These are phyloP conservation scores for Scytalopus superciliaris DNA, from an alignment of 2,113 vertebrate genomes.

Conservation along the genomic window DNA sequence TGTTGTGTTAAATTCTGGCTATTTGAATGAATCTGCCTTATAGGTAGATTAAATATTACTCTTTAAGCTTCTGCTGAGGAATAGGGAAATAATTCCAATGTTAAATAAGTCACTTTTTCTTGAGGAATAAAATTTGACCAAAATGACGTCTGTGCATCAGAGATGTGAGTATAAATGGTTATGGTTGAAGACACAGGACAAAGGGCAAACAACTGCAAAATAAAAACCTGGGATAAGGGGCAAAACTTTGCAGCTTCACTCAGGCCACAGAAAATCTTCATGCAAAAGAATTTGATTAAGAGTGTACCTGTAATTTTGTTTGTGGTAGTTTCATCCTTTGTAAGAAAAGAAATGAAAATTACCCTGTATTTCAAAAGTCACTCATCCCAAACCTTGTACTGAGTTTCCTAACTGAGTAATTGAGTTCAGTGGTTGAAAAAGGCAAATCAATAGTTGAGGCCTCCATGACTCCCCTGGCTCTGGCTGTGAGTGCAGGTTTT, in stretches of 20 bases:
- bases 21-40: not conserved
- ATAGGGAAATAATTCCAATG: not conserved
- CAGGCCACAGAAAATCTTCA: not conserved
- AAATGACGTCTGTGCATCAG: not conserved
- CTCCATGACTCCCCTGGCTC: not conserved
- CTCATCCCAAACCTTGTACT: not conserved
- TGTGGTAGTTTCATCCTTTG: not conserved
- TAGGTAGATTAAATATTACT: not conserved
- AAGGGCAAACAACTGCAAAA: not conserved
- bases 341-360: not conserved
- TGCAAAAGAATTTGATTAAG: not conserved
- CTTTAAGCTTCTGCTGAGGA: not conserved
- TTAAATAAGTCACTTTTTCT: not conserved
- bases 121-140: not conserved
- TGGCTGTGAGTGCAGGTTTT: not conserved
- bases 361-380: not conserved
- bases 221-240: not conserved
- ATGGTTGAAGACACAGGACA: accelerated
- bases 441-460: not conserved
- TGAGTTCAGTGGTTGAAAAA: not conserved
- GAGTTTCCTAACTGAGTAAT: not conserved
- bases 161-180: not conserved
- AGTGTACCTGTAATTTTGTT: not conserved
- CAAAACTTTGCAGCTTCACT: not conserved
- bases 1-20: not conserved